A percentile compares a stretch with the other conserved stretches of the same genome.
phyloP scores from a whole-genome alignment of 1,140 invertebrate species.

The Bombus affinis region DNA sequence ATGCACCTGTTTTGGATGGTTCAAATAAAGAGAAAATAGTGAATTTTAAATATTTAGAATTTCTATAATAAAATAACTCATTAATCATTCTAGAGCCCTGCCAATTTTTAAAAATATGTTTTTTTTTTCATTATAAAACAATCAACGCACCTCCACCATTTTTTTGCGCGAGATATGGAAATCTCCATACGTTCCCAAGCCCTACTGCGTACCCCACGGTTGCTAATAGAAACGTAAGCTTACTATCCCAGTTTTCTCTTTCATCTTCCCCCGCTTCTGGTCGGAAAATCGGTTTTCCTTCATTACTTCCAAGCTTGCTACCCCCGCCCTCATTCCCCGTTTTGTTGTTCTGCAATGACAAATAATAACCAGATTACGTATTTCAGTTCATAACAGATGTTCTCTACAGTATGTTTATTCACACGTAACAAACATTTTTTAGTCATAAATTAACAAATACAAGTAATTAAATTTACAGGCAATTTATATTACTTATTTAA shows the following conservation, averaged over 20 bases:
- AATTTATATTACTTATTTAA: not conserved
- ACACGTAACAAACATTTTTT: not conserved
- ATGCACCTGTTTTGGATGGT: conserved; percentile 86
- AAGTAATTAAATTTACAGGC: not conserved
- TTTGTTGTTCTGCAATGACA: conserved; percentile 71
- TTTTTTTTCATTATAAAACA: not conserved
- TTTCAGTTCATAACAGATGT: not conserved
- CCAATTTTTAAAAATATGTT: not conserved
- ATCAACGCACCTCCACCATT: conserved; percentile 90
- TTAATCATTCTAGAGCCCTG: too few species aligned
- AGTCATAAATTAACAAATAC: not conserved
- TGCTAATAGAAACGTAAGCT: conserved; percentile 94
- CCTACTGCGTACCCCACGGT: conserved; percentile 97
- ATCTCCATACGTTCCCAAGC: conserved; percentile 96
- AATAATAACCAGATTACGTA: not conserved
- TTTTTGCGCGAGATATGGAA: conserved; percentile 95
- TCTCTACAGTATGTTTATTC: too few species aligned
- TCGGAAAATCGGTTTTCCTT: conserved; percentile 86
- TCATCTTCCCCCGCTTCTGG: conserved; percentile 91
- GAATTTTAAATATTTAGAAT: not conserved
- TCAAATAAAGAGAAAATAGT: conserved; percentile 51
- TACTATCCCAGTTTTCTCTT: conserved; percentile 96
- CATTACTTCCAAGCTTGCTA: conserved; percentile 83
- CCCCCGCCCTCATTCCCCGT: conserved; percentile 75
- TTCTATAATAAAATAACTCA: not conserved